Evolutionary conservation across 1,140 invertebrate genomes (phyloP), one percentile per base, ranked within the genome.

Genomic region (Hylyphantes graminicola): DNA sequence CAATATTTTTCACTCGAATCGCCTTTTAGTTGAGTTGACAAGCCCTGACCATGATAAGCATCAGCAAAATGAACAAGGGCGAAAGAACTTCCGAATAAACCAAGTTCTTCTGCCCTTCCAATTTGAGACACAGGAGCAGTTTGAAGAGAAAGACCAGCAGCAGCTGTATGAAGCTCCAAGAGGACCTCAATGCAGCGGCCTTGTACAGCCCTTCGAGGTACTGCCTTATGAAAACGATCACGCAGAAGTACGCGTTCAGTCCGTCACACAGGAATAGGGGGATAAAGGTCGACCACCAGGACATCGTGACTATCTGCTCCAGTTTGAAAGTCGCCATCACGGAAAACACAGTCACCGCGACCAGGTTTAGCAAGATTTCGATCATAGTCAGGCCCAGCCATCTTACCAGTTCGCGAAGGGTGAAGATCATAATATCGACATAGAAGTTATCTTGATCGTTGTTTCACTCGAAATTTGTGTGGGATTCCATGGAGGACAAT

Each of bases 301-400:
- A 81, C 70, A 88, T 80, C n/a, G 88, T 93, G 93, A 86, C 80
- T 2, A 81, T 21, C 11, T 74, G 67, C 85, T 92, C 91, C 19
- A 90, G 72, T 86, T 92, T 92, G 12, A 98, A 89, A 9, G 94
- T 94, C 75, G 97, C 89, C 17, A 97, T 89, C 64, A 97, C 91
- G 19, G 95, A 94, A 88, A 98, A 98, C 55, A 96, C 91, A 57
- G 95, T 92, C 51, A 98, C 89, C 7, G 95, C 94, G 51, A 96
- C 90, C 9, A 97, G 90, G 89, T 96, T 95, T 76, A 97, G 93
- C 92, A 95, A 95, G 88, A 98, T 95, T 91, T 98, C 97, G 91
- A 98, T 97, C 54, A 96, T 93, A 7, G 96, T 97, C 75, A 98
- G 91, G 86, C 96, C 96, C 51, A 98, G 91, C 97, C 96, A 98